Evolutionary conservation across 2,113 vertebrate species (phyloP).

Genomic region (Macrotis lagotis): DNA sequence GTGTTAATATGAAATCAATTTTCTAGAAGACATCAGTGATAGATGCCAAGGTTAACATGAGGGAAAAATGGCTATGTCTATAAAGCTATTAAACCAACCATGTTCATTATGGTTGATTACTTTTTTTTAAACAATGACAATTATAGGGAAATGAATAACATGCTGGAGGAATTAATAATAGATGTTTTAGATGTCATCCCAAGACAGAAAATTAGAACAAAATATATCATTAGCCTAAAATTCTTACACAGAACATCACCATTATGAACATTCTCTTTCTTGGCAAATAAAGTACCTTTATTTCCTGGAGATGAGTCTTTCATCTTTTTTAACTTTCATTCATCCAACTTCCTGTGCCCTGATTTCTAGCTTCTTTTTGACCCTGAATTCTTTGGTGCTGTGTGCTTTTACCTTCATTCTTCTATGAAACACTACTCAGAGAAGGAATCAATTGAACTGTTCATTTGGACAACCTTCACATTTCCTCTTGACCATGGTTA

Average conservation of each 20-base stretch:
- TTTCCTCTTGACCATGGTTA: background rate
- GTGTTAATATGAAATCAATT: background rate
- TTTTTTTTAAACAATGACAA: constrained; percentile 42
- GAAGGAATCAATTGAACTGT: background rate
- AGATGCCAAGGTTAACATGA: background rate
- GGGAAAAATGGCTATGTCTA: background rate
- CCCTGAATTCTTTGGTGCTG: background rate
- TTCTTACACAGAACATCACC: constrained; percentile 22
- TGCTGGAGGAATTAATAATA: constrained; percentile 39
- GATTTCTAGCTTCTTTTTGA: background rate
- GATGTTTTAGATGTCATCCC: constrained; percentile 13
- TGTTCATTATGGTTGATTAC: background rate
- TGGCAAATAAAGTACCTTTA: constrained; percentile 11
- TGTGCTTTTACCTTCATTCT: background rate
- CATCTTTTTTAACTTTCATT: constrained; percentile 10
- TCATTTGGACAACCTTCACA: background rate
- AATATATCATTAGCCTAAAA: background rate
- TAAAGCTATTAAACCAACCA: background rate
- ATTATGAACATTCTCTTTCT: background rate
- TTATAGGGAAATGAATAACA: constrained; percentile 35
- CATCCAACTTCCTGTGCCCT: background rate
- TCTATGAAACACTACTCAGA: background rate
- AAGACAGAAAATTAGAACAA: constrained; percentile 27
- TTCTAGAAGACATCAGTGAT: background rate
- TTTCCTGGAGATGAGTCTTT: constrained; percentile 5